Evolutionary conservation across 2,113 vertebrate genomes (phyloP), one percentile per base, ranked within the genome.

Genomic region (Crotophaga sulcirostris): DNA sequence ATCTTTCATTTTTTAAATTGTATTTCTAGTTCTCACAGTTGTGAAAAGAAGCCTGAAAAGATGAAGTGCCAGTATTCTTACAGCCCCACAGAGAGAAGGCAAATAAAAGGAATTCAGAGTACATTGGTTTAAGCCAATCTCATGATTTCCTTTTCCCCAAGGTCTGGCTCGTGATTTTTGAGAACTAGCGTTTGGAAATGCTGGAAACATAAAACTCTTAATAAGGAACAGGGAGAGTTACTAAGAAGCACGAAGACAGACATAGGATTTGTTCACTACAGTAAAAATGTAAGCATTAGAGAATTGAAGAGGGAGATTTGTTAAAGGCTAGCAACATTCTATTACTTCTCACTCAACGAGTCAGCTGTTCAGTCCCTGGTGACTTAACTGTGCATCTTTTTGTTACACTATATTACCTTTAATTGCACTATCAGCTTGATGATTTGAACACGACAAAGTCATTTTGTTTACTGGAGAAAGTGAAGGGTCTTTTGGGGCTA

Each of bases 41-140:
- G 74, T 89, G 66, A 81, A 84, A 92, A 94, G 76, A 89, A 87
- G 84, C 77, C 68, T 90, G 78, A 78, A 59, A 78, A 93, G 80
- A 92, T 89, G 68, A 96, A 95, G 86, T 69, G 56, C 66, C 73
- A 75, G 87, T 91, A 89, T 70, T 67, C 79, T 91, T 93, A 91
- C 28, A 89, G 69, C 52, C 80, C 80, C 80, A 87, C 89, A 92
- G 91, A 95, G 34, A 92, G 77, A 94, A 95, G 44, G 80, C 84
- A 92, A 96, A 95, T 87, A 94, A 95, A 90, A 94, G 52, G 29
- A 93, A 94, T 84, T 92, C 60, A 68, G 68, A 67, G 81, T 64
- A 89, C 75, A 29, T 40, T 67, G 77, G 52, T 72, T 96, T 91
- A 91, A 94, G 73, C 77, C 89, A 78, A 70, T 87, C 69, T 96